Evolutionary conservation across 2,113 vertebrate species (phyloP), one percentile per base, ranked within the genome.

Genomic region (Callopanchax toddi): DNA sequence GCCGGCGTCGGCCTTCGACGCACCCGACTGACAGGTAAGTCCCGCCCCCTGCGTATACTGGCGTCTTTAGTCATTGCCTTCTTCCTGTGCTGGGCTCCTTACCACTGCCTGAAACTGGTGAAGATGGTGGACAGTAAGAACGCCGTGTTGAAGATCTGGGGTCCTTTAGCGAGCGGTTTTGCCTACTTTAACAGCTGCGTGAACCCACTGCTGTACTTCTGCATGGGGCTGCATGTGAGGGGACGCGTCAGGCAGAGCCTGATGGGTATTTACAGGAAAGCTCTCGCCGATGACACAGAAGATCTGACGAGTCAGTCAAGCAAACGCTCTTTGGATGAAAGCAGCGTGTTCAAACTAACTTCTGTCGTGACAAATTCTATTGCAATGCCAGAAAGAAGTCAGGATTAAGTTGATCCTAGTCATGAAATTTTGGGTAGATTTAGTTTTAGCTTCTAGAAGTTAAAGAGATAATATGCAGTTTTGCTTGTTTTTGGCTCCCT

Each of bases 171-270:
- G 1, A 88, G 74, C 1, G 76, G 74, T 1, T 7, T 92, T 0
- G 92, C 92, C 18, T 94, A 86, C 32, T 90, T 94, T 12, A 94
- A 93, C 83, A 93, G 93, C 71, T 93, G 92, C 1, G 77, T 89
- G 26, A 94, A 94, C 78, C 93, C 93, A 0, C 20, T 94, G 57
- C 15, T 94, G 46, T 94, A 94, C 71, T 92, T 93, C 87, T 93
- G 82, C 79, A 89, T 92, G 86, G 93, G 92, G 11, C 61, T 91
- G 54, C 71, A 90, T 0, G 51, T 75, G 25, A 85, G 67, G 26
- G 76, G 75, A 0, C 69, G 42, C 6, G 66, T 89, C 44, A 59
- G 62, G 8, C 86, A 85, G 61, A 89, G 81, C 36, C 49, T 91
- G 49, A 32, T 76, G 1, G 50, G 39, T 0, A 76, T 90, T 2